phyloP scores from a whole-genome alignment of 1,140 invertebrate genomes.

The Drosophila jambulina region DNA sequence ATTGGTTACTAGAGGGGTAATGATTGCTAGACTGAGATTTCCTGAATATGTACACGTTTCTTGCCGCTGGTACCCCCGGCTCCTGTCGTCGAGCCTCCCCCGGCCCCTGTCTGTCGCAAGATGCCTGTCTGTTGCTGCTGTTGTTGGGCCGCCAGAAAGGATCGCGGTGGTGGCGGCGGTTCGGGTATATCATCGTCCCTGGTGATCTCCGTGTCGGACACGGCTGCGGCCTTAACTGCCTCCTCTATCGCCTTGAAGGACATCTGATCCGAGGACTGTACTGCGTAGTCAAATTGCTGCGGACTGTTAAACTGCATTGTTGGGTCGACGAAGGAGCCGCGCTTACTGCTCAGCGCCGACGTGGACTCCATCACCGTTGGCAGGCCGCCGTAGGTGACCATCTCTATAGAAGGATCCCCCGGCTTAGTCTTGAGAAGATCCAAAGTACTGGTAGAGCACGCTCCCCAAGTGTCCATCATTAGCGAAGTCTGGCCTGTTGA shows the following conservation, averaged over 20 bases:
- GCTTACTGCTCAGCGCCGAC: conserved; percentile 62
- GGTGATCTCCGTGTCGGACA: conserved; percentile 70
- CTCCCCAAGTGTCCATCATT: conserved; percentile 75
- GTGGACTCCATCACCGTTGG: conserved; percentile 54
- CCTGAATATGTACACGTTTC: conserved; percentile 94
- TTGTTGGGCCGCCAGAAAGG: conserved; percentile 73
- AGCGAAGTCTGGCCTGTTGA: conserved; percentile 77
- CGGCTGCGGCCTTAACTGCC: conserved; percentile 84
- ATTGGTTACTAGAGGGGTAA: conserved; percentile 27
- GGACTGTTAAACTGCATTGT: conserved; percentile 49
- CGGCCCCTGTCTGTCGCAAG: conserved; percentile 86
- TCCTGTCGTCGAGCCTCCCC: conserved; percentile 86
- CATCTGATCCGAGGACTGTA: conserved; percentile 86
- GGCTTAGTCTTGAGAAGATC: conserved; percentile 78
- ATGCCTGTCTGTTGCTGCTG: conserved; percentile 86
- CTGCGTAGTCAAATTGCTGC: conserved; percentile 79
- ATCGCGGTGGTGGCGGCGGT: conserved; percentile 89
- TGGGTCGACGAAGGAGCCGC: conserved; percentile 70
- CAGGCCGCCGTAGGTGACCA: conserved; percentile 68
- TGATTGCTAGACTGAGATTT: conserved; percentile 91
- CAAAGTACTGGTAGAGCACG: conserved; percentile 75
- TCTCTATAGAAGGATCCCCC: conserved; percentile 55
- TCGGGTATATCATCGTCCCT: conserved; percentile 88
- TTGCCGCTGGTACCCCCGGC: conserved; percentile 88
- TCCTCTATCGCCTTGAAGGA: conserved; percentile 86